Conservation (phyloP, 2,113 vertebrate species). For the Protomyctophum bolini region DNA sequence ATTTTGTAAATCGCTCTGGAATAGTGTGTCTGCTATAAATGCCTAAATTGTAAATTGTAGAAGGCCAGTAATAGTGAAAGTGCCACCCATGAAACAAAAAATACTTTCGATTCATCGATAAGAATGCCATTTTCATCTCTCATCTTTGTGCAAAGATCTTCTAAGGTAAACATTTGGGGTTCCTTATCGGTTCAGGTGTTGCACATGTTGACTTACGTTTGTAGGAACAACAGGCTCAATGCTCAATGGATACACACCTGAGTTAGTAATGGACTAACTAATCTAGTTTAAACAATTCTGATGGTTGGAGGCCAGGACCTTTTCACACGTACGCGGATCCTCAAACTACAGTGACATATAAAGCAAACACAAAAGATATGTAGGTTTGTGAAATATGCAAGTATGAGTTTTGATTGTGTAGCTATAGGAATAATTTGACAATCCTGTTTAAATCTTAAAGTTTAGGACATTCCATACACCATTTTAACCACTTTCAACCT, state of each 20-base stretch:
- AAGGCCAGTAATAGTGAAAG: slow-evolving; percentile 31
- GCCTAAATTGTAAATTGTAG: background rate
- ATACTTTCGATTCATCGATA: slow-evolving; percentile 45
- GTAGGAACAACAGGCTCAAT: background rate
- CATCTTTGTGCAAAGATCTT: slow-evolving; percentile 46
- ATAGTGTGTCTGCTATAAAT: too few species aligned
- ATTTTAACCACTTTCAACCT: too few species aligned
- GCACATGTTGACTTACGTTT: slow-evolving; percentile 35
- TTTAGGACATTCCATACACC: too few species aligned
- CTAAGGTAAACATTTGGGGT: slow-evolving; percentile 37
- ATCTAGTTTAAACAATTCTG: slow-evolving; percentile 63
- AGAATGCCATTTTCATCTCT: slow-evolving; percentile 24
- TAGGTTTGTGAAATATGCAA: too few species aligned
- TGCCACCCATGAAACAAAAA: slow-evolving; percentile 28
- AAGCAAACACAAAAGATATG: too few species aligned
- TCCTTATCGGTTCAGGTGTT: slow-evolving; percentile 55
- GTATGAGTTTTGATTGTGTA: too few species aligned
- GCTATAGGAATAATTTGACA: too few species aligned
- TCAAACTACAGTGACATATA: slow-evolving; percentile 15
- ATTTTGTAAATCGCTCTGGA: too few species aligned
- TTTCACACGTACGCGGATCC: slow-evolving; percentile 54
- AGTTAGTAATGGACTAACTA: slow-evolving; percentile 52
- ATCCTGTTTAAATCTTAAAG: too few species aligned
- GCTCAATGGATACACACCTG: slow-evolving; percentile 57
- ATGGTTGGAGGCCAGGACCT: slow-evolving; percentile 32